Base-by-base conservation (phyloP, 2,888 invertebrate genomes). In the Nematopogon swammerdamellus region DNA sequence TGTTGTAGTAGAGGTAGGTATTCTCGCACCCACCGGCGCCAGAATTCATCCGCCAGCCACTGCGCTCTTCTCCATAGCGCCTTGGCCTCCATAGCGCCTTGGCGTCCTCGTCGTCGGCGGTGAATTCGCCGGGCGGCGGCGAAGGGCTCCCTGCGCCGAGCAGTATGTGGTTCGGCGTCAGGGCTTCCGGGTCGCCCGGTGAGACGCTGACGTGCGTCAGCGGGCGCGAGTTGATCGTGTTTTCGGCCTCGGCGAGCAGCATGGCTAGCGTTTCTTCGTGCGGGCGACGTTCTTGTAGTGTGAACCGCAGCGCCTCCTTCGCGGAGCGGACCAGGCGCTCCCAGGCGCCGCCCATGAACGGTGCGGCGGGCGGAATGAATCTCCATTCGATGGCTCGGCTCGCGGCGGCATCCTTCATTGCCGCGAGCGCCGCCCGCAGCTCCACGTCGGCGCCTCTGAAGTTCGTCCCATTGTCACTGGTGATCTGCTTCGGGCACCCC, bases 31-130 rank as follows among this genome's bases (percentile, higher is more conserved):
- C 53, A 53, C n/a, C 53, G 44, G 11, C 2, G 3, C 52, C 53
- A 54, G 43, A 54, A 53, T 6, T 49, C 42, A 43, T 53, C 52
- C 3, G 52, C 45, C 1, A 54, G 42, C 18, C 47, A 18, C 43
- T 53, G 51, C 17, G 51, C 46, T 5, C 16, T 17, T 5, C 51
- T 8, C 53, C 53, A 53, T 8, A 36, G 45, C 18, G 44, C 20
- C 18, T 48, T 25, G 1, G 11, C 10, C 51, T 8, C 53, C 53
- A 53, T 8, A 36, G 45, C 18, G 44, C 20, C 18, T 48, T 25
- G 1, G 11, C 14, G 30, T 6, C 10, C 18, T 45, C 18, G 18
- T 44, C 44, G 18, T 18, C 14, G n/a, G 18, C 17, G 10, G 3
- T 3, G 44, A 44, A 44, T 3, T 8, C 18, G 11, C 36, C 36